Conservation (phyloP, 2,113 vertebrate genomes). For the Columba livia region DNA sequence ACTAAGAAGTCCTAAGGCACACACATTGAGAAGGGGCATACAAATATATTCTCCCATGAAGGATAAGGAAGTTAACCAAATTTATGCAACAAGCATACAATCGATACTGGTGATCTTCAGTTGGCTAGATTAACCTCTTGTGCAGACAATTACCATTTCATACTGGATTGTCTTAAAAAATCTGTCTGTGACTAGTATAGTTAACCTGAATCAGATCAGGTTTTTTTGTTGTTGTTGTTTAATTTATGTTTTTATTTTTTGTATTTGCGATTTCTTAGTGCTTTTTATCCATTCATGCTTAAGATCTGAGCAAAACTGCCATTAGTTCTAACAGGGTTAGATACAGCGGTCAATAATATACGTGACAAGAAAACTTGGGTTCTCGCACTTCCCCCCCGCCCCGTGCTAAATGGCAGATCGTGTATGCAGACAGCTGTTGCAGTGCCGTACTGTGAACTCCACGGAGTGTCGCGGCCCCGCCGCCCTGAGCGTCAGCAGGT, state of each 20-base stretch:
- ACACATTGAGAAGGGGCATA: background rate
- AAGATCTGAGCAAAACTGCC: background rate
- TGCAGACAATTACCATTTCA: background rate
- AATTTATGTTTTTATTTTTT: no score
- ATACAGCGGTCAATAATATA: fast-evolving
- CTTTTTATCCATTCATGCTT: background rate
- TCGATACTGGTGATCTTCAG: background rate
- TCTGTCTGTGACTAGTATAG: background rate
- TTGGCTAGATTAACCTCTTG: background rate
- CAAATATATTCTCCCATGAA: background rate
- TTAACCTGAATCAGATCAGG: background rate
- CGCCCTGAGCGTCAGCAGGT: background rate
- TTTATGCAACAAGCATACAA: background rate
- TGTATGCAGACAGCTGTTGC: background rate
- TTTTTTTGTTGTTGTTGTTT: no score
- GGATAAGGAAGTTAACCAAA: background rate
- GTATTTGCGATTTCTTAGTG: background rate
- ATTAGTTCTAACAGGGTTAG: fast-evolving
- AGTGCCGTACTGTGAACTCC: no score
- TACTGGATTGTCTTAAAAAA: background rate
- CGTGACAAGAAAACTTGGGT: background rate
- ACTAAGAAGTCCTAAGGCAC: background rate
- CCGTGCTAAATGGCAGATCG: background rate
- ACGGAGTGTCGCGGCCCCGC: no score
- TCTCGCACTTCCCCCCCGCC: no score